These are phyloP conservation scores for Pachymerium ferrugineum DNA, from an alignment of 2,888 invertebrate genomes.

Conservation along the genomic window DNA sequence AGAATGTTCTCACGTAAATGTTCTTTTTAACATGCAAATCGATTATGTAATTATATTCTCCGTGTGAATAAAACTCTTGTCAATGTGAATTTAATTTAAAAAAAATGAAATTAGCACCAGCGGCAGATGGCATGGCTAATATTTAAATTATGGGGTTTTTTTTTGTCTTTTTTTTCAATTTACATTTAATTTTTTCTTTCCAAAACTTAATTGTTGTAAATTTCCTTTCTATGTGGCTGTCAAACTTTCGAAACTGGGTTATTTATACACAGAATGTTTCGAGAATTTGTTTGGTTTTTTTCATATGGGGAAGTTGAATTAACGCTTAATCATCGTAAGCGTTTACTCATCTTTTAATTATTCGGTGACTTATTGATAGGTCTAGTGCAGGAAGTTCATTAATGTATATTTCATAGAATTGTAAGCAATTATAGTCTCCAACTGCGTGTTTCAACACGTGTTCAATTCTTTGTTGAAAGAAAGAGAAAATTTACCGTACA, in stretches of 20 bases:
- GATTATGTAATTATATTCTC: slow-evolving; percentile 20
- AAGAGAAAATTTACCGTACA: background rate
- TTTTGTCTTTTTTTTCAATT: background rate
- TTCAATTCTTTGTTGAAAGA: background rate
- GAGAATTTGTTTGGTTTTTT: too few relatives aligned
- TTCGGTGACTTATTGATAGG: background rate
- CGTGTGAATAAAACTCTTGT: slow-evolving; percentile 7
- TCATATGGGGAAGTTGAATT: too few relatives aligned
- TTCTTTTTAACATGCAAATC: background rate
- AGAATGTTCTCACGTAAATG: too few relatives aligned
- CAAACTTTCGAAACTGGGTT: too few relatives aligned
- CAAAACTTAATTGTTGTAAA: background rate
- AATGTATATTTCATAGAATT: background rate
- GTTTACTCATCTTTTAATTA: background rate
- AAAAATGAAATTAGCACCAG: slow-evolving; percentile 10
- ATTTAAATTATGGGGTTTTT: slow-evolving; percentile 17
- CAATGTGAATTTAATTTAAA: background rate
- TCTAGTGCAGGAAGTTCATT: background rate
- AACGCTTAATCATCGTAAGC: background rate
- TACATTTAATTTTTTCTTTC: background rate
- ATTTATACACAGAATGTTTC: too few relatives aligned
- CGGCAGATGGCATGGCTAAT: slow-evolving; percentile 17
- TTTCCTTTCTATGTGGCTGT: too few relatives aligned
- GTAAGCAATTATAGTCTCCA: background rate
- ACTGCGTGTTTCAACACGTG: background rate